Conservation (phyloP, 1,140 invertebrate species). For the Saccostrea glomerata region DNA sequence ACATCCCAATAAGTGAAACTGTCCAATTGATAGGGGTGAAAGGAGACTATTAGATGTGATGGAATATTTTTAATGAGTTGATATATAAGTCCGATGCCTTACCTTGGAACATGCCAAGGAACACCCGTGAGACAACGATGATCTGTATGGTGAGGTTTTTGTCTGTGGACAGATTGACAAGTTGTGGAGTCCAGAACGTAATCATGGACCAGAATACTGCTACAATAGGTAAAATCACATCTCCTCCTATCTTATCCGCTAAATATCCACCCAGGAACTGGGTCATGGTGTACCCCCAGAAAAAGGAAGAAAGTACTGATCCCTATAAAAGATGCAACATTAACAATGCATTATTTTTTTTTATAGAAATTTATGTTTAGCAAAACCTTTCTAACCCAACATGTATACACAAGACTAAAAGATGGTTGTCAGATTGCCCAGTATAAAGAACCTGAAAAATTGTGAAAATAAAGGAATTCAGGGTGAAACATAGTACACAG, state of each 20-base stretch:
- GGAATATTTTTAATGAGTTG: no score
- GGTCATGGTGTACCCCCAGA: conserved; percentile 88
- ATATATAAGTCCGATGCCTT: conserved; percentile 5
- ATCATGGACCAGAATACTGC: conserved; percentile 85
- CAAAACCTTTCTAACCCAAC: no score
- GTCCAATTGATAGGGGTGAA: no score
- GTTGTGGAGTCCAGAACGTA: conserved; percentile 85
- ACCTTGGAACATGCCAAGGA: conserved; percentile 87
- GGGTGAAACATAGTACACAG: no score
- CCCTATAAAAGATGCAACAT: conserved; percentile 77
- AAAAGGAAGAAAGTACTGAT: conserved; percentile 86
- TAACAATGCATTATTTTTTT: background rate
- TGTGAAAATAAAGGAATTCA: no score
- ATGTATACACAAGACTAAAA: no score
- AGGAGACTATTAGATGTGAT: no score
- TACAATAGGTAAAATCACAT: conserved; percentile 84
- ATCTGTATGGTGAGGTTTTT: conserved; percentile 82
- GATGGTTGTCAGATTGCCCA: no score
- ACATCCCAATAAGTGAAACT: no score
- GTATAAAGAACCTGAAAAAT: no score
- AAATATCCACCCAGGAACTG: conserved; percentile 86
- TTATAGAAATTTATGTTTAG: background rate
- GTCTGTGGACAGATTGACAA: conserved; percentile 83
- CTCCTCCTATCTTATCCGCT: conserved; percentile 86
- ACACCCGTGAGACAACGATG: conserved; percentile 83